These are phyloP conservation scores for Leptodactylus fallax DNA, from an alignment of 2,797 vertebrate genomes.

Conservation along the genomic window DNA sequence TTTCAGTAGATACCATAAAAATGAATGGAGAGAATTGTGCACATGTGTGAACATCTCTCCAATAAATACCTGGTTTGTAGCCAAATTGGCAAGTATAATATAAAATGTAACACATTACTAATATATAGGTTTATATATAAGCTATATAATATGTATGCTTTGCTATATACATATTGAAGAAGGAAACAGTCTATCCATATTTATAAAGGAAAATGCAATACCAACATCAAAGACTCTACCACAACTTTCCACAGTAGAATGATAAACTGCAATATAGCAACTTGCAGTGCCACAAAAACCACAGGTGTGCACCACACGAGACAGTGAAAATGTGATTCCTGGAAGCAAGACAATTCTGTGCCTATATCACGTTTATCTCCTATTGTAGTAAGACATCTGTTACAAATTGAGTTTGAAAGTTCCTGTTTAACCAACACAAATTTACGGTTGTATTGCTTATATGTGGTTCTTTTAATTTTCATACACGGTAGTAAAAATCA, in stretches of 20 bases:
- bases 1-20: too few relatives aligned
- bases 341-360: not conserved
- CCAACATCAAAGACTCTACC: not conserved
- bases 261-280: not conserved
- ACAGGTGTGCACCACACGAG: conserved; percentile 5
- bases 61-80: too few relatives aligned
- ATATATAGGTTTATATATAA: not conserved
- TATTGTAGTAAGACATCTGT: conserved; percentile 3
- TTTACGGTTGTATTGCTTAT: not conserved
- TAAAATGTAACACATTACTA: too few relatives aligned
- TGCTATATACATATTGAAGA: not conserved
- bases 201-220: not conserved
- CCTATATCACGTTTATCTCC: not conserved
- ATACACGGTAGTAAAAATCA: not conserved
- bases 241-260: not conserved
- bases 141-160: not conserved
- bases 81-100: too few relatives aligned
- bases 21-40: too few relatives aligned
- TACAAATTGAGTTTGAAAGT: not conserved
- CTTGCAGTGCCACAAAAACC: conserved; percentile 1
- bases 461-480: not conserved
- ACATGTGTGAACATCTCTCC: too few relatives aligned
- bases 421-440: not conserved
- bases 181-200: not conserved
- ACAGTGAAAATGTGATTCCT: not conserved